Percentiles rank a stretch among this genome's conserved stretches.
phyloP scores from a whole-genome alignment of 2,113 vertebrate species.

The Phyllostomus discolor region DNA sequence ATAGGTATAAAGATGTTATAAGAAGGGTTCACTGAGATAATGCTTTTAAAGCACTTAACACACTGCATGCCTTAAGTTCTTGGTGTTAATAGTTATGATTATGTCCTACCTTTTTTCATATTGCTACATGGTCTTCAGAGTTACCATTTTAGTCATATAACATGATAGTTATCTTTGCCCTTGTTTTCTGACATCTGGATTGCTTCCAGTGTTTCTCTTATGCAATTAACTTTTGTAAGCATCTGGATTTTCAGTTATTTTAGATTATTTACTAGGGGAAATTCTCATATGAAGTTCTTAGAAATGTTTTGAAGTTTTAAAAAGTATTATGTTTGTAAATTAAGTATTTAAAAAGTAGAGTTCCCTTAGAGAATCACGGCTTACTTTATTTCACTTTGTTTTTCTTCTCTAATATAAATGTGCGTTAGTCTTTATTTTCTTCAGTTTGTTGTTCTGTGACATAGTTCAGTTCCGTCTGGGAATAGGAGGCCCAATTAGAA shows the following conservation, averaged over 20 bases:
- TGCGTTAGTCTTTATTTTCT: not conserved
- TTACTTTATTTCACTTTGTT: not conserved
- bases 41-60: not conserved
- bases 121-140: not conserved
- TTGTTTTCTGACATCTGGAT: not conserved
- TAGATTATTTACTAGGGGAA: not conserved
- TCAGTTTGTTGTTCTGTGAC: not conserved
- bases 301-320: not conserved
- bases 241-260: not conserved
- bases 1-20: not conserved
- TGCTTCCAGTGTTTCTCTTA: not conserved
- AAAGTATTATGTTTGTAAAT: not conserved
- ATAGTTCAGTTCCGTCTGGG: not conserved
- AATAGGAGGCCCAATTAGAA: not conserved
- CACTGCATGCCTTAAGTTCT: not conserved
- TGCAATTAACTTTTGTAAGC: not conserved
- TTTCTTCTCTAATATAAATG: not conserved
- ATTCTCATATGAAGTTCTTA: not conserved
- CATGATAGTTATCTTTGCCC: not conserved
- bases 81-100: not conserved
- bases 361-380: not conserved
- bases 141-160: not conserved
- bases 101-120: not conserved
- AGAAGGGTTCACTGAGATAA: not conserved
- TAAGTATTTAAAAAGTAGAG: not conserved